phyloP scores from a whole-genome alignment of 2,797 vertebrate genomes.

The Pampus argenteus region DNA sequence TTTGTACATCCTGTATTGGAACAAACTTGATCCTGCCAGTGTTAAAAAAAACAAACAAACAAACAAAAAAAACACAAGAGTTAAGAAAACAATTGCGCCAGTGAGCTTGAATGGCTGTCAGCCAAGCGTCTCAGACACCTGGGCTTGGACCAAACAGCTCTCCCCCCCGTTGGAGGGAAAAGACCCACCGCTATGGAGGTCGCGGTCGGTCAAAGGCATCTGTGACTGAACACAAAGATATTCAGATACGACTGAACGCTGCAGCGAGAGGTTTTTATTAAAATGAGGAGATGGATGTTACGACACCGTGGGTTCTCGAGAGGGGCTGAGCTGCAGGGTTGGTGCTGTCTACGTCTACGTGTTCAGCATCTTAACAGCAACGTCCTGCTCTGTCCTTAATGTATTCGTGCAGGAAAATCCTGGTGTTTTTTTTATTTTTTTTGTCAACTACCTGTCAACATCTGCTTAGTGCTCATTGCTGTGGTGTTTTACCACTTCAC shows the following conservation, averaged over 20 bases:
- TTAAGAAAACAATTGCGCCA: slow-evolving; percentile 65
- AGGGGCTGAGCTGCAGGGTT: neutral
- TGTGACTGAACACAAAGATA: slow-evolving; percentile 54
- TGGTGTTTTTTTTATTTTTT: slow-evolving; percentile 34
- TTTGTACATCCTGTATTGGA: slow-evolving; percentile 48
- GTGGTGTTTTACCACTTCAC: slow-evolving; percentile 57
- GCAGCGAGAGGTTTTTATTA: slow-evolving; percentile 52
- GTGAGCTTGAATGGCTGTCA: slow-evolving; percentile 78
- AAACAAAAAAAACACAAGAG: too few species aligned
- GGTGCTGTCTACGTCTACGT: slow-evolving; percentile 27
- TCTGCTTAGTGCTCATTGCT: slow-evolving; percentile 52
- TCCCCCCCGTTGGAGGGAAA: slow-evolving; percentile 61
- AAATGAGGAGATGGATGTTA: slow-evolving; percentile 44
- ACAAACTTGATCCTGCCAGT: slow-evolving; percentile 55
- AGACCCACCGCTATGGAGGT: slow-evolving; percentile 66
- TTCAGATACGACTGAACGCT: slow-evolving; percentile 53
- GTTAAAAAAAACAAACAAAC: slow-evolving; percentile 36
- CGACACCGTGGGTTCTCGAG: slow-evolving; percentile 11
- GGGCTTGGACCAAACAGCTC: slow-evolving; percentile 75
- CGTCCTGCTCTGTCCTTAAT: slow-evolving; percentile 29
- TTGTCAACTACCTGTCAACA: slow-evolving; percentile 62
- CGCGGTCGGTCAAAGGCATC: slow-evolving; percentile 64
- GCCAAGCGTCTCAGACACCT: slow-evolving; percentile 79
- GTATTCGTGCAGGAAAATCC: slow-evolving; percentile 8
- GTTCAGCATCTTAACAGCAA: slow-evolving; percentile 36